phyloP scores from a whole-genome alignment of 2,888 invertebrate genomes.

The Chloromyia formosa region DNA sequence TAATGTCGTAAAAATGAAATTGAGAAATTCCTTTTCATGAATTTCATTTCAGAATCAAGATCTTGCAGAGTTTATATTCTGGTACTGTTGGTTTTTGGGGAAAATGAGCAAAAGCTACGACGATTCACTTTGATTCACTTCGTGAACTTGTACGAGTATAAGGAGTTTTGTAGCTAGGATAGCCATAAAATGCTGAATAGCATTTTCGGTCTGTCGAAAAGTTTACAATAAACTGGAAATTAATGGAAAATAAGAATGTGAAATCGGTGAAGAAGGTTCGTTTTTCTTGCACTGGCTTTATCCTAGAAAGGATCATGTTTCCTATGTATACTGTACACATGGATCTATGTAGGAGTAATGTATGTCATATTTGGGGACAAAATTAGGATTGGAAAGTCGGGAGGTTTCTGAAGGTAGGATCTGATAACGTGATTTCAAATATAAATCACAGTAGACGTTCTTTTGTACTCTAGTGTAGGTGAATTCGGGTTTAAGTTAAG shows the following conservation, averaged over 20 bases:
- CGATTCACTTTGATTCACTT: neutral
- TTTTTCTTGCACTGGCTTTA: neutral
- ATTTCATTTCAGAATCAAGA: neutral
- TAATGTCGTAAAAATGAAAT: conserved; percentile 10
- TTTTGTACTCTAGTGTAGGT: too few relatives aligned
- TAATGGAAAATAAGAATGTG: neutral
- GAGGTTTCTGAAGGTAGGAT: too few relatives aligned
- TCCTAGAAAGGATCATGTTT: neutral
- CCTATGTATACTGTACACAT: neutral
- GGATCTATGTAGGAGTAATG: too few relatives aligned
- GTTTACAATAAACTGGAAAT: conserved; percentile 5
- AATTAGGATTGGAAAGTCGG: too few relatives aligned
- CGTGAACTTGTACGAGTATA: neutral
- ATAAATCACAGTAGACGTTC: too few relatives aligned
- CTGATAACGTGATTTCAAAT: too few relatives aligned
- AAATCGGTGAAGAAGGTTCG: neutral
- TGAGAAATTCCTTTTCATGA: conserved; percentile 3
- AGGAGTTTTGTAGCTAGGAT: neutral
- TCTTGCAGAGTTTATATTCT: neutral
- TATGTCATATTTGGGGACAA: too few relatives aligned
- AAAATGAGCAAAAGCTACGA: too few relatives aligned
- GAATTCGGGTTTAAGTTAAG: too few relatives aligned
- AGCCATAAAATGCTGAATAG: neutral
- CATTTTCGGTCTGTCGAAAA: neutral
- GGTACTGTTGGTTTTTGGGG: too few relatives aligned